Evolutionary conservation across 2,797 vertebrate genomes (phyloP).

Genomic region (Brachyrhaphis roseni): DNA sequence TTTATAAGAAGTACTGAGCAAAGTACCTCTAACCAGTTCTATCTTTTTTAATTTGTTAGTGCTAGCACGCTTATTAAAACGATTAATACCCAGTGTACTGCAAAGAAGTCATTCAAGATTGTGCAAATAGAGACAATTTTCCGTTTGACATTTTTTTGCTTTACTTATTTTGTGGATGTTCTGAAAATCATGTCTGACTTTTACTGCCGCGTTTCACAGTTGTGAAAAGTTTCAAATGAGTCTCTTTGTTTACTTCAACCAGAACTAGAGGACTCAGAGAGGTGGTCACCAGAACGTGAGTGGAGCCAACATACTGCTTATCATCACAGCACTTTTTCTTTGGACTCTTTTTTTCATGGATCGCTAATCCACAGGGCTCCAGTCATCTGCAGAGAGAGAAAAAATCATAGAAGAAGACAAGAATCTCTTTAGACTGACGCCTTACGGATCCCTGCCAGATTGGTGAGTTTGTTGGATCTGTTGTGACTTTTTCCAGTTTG

Average conservation of each 20-base stretch:
- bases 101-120: neutral
- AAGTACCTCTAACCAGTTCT: neutral
- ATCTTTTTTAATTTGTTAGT: neutral
- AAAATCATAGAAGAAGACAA: conserved; percentile 54
- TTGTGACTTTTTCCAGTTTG: conserved; percentile 6
- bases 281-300: conserved; percentile 72
- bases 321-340: conserved; percentile 9
- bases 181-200: neutral
- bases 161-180: neutral
- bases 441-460: conserved; percentile 80
- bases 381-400: conserved; percentile 44
- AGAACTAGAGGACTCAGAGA: conserved; percentile 68
- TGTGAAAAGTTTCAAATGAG: neutral
- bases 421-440: conserved; percentile 77
- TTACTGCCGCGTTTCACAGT: neutral
- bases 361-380: conserved; percentile 58
- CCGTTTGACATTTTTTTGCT: neutral
- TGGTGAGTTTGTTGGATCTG: conserved; percentile 72
- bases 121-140: neutral
- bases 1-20: neutral
- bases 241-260: conserved; percentile 53
- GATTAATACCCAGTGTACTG: neutral
- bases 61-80: neutral
- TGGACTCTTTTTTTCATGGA: conserved; percentile 28
- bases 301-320: conserved; percentile 29